A percentile compares a stretch with the other conserved stretches of the same genome.
Evolutionary conservation across 2,113 vertebrate genomes (phyloP).

Genomic region (Capra hircus): DNA sequence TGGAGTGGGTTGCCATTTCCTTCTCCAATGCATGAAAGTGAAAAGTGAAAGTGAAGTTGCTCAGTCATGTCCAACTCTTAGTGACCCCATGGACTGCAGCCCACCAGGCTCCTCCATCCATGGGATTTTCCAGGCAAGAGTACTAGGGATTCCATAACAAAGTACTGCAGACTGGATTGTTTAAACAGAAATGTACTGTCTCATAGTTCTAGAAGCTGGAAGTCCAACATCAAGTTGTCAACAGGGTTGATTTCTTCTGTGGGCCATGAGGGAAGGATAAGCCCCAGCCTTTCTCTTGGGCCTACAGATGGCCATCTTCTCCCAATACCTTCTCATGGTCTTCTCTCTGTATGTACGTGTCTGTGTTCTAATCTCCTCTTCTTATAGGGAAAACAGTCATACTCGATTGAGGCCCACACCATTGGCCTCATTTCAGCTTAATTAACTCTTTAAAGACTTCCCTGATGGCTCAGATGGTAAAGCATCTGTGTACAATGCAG

Average conservation of each 20-base stretch:
- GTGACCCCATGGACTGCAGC: too few species aligned
- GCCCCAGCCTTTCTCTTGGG: not conserved
- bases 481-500: too few species aligned
- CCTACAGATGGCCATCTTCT: not conserved
- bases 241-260: not conserved
- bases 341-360: not conserved
- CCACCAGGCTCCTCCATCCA: too few species aligned
- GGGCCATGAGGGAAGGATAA: not conserved
- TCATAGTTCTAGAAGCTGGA: not conserved
- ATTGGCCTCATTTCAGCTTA: not conserved
- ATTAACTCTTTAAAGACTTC: not conserved
- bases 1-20: too few species aligned
- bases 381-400: not conserved
- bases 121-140: too few species aligned
- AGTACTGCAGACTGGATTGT: not conserved
- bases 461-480: too few species aligned
- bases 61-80: too few species aligned
- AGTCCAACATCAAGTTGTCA: not conserved
- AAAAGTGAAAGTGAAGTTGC: too few species aligned
- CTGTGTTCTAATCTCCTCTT: not conserved
- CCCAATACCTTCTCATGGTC: not conserved
- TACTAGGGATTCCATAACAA: not conserved
- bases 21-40: too few species aligned
- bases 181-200: not conserved
- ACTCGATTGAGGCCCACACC: not conserved